Conservation (phyloP, 2,888 invertebrate genomes). For the Heliconius cydno region DNA sequence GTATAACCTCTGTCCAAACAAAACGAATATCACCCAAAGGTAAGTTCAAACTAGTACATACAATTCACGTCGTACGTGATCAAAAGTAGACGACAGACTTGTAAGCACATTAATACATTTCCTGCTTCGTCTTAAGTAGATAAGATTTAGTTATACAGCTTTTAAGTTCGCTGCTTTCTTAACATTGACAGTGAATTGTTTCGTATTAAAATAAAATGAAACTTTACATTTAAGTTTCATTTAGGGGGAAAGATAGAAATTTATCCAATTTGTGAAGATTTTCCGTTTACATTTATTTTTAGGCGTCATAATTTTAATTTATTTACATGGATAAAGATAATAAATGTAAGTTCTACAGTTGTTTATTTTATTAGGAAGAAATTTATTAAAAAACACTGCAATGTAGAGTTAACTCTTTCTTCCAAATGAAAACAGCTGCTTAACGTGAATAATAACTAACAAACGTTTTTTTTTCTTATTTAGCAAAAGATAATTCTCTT, state of each 20-base stretch:
- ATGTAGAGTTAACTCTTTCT: neutral
- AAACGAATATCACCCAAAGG: neutral
- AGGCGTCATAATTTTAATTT: neutral
- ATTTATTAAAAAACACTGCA: neutral
- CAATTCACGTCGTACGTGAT: constrained; percentile 12
- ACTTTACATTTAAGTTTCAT: neutral
- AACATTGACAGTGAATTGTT: neutral
- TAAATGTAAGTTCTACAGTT: neutral
- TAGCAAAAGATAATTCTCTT: neutral
- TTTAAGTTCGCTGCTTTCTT: neutral
- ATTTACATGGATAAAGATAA: neutral
- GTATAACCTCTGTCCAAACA: neutral
- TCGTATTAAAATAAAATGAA: neutral
- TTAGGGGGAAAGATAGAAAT: neutral
- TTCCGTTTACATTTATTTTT: neutral
- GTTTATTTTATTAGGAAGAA: neutral
- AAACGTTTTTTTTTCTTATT: neutral
- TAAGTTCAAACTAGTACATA: neutral
- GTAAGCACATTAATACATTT: constrained; percentile 21
- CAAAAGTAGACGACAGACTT: constrained; percentile 13
- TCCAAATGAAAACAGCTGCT: neutral
- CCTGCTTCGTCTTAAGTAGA: constrained; percentile 23
- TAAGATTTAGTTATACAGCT: neutral
- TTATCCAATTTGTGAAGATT: neutral
- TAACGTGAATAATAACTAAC: neutral